Evolutionary conservation across 2,797 vertebrate genomes (phyloP).

Genomic region (Acipenser oxyrinchus): DNA sequence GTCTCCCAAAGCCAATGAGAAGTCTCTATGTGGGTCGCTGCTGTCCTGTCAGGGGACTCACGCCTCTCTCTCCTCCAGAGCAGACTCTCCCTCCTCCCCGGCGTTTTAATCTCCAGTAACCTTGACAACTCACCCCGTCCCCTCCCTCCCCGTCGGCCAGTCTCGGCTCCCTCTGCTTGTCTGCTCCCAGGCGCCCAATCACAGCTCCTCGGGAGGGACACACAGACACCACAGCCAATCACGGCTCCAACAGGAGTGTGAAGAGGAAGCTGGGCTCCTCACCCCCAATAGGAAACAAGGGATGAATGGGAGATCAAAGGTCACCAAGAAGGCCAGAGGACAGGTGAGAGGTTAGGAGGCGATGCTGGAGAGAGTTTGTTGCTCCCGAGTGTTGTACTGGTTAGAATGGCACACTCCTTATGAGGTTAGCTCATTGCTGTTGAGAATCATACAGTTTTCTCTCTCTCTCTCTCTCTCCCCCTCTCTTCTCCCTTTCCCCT

Average conservation of each 20-base stretch:
- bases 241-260: slow-evolving; percentile 19
- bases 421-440: not conserved
- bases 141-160: slow-evolving; percentile 13
- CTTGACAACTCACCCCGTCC: not conserved
- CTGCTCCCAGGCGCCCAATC: not conserved
- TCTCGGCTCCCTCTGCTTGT: not conserved
- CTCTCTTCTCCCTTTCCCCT: too few species aligned
- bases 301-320: not conserved
- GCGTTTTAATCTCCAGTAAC: not conserved
- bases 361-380: not conserved
- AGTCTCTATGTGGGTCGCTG: too few species aligned
- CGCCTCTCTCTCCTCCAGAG: slow-evolving; percentile 16
- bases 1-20: slow-evolving; percentile 25
- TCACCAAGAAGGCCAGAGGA: slow-evolving; percentile 18
- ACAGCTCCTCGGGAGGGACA: not conserved
- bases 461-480: too few species aligned
- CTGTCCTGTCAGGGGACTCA: too few species aligned
- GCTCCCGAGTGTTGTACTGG: not conserved
- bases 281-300: not conserved
- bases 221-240: not conserved
- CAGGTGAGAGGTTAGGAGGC: slow-evolving; percentile 31
- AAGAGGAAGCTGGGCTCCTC: slow-evolving; percentile 49
- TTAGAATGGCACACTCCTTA: not conserved
- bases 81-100: slow-evolving; percentile 14
- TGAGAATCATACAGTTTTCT: too few species aligned